These are phyloP conservation scores for Platyura marginata DNA, from an alignment of 1,140 invertebrate species.

Conservation along the genomic window DNA sequence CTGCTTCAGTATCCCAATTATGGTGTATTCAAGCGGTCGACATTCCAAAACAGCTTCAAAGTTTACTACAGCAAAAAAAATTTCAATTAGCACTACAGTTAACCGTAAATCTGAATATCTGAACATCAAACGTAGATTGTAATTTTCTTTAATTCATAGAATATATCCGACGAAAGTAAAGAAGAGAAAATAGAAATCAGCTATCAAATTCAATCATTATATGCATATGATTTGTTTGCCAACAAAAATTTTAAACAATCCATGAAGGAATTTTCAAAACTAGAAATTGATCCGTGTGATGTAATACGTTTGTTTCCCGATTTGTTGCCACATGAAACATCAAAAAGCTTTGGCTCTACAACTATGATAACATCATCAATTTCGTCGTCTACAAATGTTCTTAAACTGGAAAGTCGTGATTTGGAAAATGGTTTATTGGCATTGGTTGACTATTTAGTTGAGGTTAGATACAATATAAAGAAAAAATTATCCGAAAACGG, in stretches of 20 bases:
- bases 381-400: slow-evolving; percentile 22
- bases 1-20: slow-evolving; percentile 68
- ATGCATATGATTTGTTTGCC: slow-evolving; percentile 80
- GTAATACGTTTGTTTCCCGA: slow-evolving; percentile 89
- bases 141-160: slow-evolving; percentile 34
- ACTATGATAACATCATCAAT: slow-evolving; percentile 31
- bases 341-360: slow-evolving; percentile 25
- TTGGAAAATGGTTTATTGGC: slow-evolving; percentile 75
- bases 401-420: slow-evolving; percentile 62
- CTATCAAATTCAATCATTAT: slow-evolving; percentile 73
- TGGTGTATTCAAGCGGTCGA: slow-evolving; percentile 71
- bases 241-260: slow-evolving; percentile 74
- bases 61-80: slow-evolving; percentile 69
- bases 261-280: slow-evolving; percentile 75
- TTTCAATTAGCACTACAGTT: slow-evolving; percentile 87
- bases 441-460: slow-evolving; percentile 74
- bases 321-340: slow-evolving; percentile 44
- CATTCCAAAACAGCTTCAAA: slow-evolving; percentile 59
- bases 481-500: slow-evolving; percentile 23
- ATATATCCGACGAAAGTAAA: slow-evolving; percentile 61
- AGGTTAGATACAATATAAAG: slow-evolving; percentile 42
- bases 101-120: slow-evolving; percentile 42
- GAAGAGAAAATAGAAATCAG: slow-evolving; percentile 66
- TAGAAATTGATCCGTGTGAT: slow-evolving; percentile 82
- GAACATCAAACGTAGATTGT: neutral